These are phyloP conservation scores for Daboia siamensis DNA, from an alignment of 2,113 vertebrate genomes.

Conservation along the genomic window DNA sequence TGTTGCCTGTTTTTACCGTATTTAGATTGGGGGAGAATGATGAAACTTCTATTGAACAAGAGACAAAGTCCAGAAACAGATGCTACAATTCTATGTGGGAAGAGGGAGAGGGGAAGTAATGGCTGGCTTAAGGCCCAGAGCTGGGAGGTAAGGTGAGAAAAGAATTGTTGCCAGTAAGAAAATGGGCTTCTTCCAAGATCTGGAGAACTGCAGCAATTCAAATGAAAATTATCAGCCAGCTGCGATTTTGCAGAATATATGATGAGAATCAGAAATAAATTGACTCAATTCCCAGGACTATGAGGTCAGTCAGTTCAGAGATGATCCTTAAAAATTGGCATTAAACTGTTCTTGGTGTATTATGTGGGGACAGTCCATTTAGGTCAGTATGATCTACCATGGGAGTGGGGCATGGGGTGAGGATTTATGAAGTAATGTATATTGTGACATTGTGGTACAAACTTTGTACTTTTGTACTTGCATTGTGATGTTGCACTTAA, in stretches of 20 bases:
- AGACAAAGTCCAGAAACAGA: background rate
- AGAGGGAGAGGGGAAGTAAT: background rate
- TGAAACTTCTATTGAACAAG: background rate
- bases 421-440: background rate
- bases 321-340: background rate
- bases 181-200: background rate
- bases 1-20: background rate
- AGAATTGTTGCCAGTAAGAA: background rate
- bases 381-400: background rate
- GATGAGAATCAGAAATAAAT: background rate
- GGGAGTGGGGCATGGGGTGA: background rate
- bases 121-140: background rate
- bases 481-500: background rate
- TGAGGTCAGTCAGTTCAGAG: background rate
- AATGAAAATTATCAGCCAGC: background rate
- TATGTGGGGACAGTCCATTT: background rate
- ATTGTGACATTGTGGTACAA: background rate
- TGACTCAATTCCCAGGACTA: background rate
- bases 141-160: background rate
- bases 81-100: background rate
- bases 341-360: background rate
- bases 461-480: background rate
- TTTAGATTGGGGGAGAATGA: background rate
- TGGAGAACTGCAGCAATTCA: background rate
- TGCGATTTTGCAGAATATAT: background rate